Percentiles rank a stretch among this genome's conserved stretches.
Evolutionary conservation across 2,797 vertebrate genomes (phyloP).

Genomic region (Tarsius wallacei): DNA sequence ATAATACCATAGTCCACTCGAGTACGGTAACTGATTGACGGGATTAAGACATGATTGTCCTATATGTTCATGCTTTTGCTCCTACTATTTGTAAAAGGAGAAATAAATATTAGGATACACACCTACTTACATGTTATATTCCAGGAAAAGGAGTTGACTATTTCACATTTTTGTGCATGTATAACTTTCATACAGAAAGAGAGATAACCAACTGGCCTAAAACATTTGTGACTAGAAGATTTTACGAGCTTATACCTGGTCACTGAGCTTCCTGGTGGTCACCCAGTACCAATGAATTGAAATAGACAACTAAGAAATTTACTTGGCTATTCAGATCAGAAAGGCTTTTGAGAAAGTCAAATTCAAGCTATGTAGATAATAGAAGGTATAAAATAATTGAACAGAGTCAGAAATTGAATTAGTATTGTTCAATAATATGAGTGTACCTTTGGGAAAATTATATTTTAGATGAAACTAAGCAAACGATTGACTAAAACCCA

Average conservation of each 20-base stretch:
- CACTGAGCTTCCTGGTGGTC: neutral
- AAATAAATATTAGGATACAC: neutral
- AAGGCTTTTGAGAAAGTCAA: neutral
- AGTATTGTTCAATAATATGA: neutral
- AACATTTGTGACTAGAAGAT: neutral
- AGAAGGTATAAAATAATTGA: neutral
- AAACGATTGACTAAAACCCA: neutral
- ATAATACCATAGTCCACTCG: neutral
- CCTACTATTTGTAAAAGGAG: neutral
- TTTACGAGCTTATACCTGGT: neutral
- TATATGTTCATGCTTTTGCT: neutral
- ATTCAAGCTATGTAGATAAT: neutral
- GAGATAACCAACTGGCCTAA: neutral
- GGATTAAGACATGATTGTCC: neutral
- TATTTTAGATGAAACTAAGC: neutral
- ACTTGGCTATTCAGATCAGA: neutral
- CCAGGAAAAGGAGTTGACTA: neutral
- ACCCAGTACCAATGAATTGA: neutral
- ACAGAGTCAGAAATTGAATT: neutral
- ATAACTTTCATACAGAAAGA: neutral
- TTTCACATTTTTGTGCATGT: neutral
- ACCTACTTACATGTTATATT: neutral
- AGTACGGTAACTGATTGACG: neutral
- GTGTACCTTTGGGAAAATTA: neutral
- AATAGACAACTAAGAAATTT: neutral